Base-by-base conservation (phyloP, 1,140 invertebrate species). In the Aphidius gifuensis region DNA sequence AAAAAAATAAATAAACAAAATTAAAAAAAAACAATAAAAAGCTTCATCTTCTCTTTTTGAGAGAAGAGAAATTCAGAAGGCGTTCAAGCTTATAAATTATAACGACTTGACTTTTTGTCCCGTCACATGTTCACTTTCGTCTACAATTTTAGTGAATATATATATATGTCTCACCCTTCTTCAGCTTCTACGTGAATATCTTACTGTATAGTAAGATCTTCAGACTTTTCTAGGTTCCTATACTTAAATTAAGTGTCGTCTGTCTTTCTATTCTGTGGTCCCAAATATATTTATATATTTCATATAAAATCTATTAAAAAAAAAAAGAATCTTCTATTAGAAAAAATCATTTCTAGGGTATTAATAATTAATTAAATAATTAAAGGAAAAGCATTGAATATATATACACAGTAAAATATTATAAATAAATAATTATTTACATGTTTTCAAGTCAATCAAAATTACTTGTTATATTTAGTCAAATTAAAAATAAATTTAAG, bases 221-320 rank as follows among this genome's bases (percentile, higher is more conserved):
- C 60, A 64, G 61, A 32, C 23, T 72, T 74, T 71, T 58, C 68
- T 74, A 74, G 69, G 66, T 73, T 72, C 69, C 72, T 70, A 75
- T 72, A 75, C 23, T 32, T 76, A 76, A 76, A 76, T 76, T 73
- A 71, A 62, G 23, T 32, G 23, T 32, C 23, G 23, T 32, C 23
- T 32, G 23, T 32, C 23, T 32, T 32, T 32, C 23, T 1, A 32
- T 32, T 32, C 4, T 32, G 23, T 32, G 4, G 23, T 32, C 23
- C 23, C 23, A 32, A 32, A 32, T 32, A 32, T 32, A 32, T 32
- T 32, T 32, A 32, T 32, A 32, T 32, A 32, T 32, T 32, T 32
- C 16, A 32, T 32, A 3, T 32, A 32, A 32, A 32, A 32, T 32
- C 23, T 32, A 32, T 32, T 32, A 32, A 32, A 32, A 32, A 32